Percentiles rank a stretch among this genome's conserved stretches.
Conservation (phyloP, 2,797 vertebrate species). For the Okamejei kenojei region DNA sequence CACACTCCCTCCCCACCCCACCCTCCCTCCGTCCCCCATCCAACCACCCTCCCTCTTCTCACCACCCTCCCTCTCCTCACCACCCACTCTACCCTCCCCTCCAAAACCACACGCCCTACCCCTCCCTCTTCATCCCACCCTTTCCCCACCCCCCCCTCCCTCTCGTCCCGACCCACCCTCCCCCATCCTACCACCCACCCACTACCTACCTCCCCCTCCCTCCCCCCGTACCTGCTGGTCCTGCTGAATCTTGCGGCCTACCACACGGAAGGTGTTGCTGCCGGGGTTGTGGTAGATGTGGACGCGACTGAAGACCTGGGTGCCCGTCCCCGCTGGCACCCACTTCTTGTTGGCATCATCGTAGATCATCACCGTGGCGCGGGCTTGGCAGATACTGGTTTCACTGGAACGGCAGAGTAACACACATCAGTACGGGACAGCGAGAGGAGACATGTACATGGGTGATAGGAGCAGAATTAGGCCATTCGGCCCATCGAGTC, state of each 20-base stretch:
- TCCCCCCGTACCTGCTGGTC: conserved; percentile 74
- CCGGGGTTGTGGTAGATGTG: conserved; percentile 82
- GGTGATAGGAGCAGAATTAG: neutral
- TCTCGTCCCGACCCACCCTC: too few relatives aligned
- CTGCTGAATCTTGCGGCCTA: conserved; percentile 79
- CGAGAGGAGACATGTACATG: neutral
- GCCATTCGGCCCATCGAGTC: too few relatives aligned
- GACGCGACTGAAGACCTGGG: conserved; percentile 75
- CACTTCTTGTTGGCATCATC: conserved; percentile 82
- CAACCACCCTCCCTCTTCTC: too few relatives aligned
- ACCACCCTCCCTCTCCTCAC: too few relatives aligned
- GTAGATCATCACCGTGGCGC: conserved; percentile 86
- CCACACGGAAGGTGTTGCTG: conserved; percentile 75
- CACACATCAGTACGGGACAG: neutral
- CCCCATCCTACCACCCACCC: too few relatives aligned
- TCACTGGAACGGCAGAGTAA: conserved; percentile 57
- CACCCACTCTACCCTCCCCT: too few relatives aligned
- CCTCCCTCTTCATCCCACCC: too few relatives aligned
- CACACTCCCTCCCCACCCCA: too few relatives aligned
- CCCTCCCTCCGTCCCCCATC: too few relatives aligned
- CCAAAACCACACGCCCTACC: too few relatives aligned
- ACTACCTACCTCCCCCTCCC: too few relatives aligned
- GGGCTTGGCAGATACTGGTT: conserved; percentile 75
- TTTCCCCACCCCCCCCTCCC: too few relatives aligned
- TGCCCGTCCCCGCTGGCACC: conserved; percentile 70